These are phyloP conservation scores for Zenarchopterus dispar DNA, from an alignment of 2,797 vertebrate genomes.

Conservation along the genomic window DNA sequence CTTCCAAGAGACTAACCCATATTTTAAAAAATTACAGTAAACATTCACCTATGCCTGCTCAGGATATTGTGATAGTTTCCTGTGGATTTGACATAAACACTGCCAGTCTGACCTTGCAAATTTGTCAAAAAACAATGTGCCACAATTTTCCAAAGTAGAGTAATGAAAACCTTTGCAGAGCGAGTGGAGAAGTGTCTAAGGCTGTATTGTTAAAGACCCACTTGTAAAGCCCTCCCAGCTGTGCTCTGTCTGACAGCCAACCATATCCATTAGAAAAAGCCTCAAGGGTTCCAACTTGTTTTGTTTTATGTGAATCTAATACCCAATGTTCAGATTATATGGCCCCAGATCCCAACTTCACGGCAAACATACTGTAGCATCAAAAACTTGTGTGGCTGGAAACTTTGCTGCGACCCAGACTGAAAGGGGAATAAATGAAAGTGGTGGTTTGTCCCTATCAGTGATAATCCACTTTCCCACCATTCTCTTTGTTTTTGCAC, in stretches of 20 bases:
- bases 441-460: conserved; percentile 58
- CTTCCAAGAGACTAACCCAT: conserved; percentile 36
- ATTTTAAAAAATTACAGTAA: conserved; percentile 44
- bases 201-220: conserved; percentile 70
- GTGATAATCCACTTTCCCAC: conserved; percentile 62
- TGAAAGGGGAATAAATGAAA: conserved; percentile 50
- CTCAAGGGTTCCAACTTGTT: conserved; percentile 64
- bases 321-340: conserved; percentile 70
- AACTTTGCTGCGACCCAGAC: conserved; percentile 52
- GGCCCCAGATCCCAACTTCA: conserved; percentile 54
- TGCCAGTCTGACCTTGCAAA: conserved; percentile 68
- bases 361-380: conserved; percentile 41
- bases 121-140: conserved; percentile 75
- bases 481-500: conserved; percentile 39
- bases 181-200: conserved; percentile 50
- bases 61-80: conserved; percentile 53
- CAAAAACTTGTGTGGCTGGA: conserved; percentile 65
- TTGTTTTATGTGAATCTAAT: conserved; percentile 79
- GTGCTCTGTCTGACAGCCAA: conserved; percentile 67
- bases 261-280: conserved; percentile 59
- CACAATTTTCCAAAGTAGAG: conserved; percentile 73
- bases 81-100: conserved; percentile 49
- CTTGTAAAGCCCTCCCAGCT: conserved; percentile 75
- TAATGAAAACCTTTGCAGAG: conserved; percentile 70
- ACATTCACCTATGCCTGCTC: conserved; percentile 41